Evolutionary conservation across 92 coral and sea anemone genomes (phyloP), one percentile per base, ranked within the genome.

Genomic region (Epizoanthus stellaris): DNA sequence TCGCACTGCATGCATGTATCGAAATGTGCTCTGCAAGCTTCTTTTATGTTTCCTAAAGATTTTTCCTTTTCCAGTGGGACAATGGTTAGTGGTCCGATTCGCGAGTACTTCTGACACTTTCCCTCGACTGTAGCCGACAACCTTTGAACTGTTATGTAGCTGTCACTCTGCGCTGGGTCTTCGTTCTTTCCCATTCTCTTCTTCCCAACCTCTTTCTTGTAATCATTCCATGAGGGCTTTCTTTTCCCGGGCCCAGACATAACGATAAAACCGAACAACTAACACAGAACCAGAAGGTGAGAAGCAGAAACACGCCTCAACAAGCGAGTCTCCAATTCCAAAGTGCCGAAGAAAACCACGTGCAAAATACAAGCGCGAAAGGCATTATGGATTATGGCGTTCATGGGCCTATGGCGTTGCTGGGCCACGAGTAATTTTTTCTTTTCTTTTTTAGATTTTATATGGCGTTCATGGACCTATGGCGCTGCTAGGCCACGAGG

Each of bases 61-160:
- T 69, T 77, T 20, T 88, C 87, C 15, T 73, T n/a, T 34, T 72
- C 77, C 52, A 82, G 16, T 11, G 91, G 91, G 52, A 87, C 87
- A 30, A 62, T 36, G 5, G 87, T 87, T 69, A 87, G 38, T 1
- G 90, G 70, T 11, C 90, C 86, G 45, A 92, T 92, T 52, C 93
- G 54, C 45, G 88, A 59, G 56, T 92, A 92, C 23, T 88, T 89
- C 54, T 89, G 89, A 61, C 86, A 92, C 21, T 79, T 84, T 53
- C 95, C 93, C 65, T 89, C 95, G 21, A 86, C 95, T 66, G 57
- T 82, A 21, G 88, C 84, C 3, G 92, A 88, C 43, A 92, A 80
- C 66, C 91, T 85, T 73, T 92, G 90, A 17, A 89, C 95, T 17
- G 92, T 89, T 5, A 91, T 82, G 76, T 9, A 52, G 49, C 84